Evolutionary conservation across 2,797 vertebrate genomes (phyloP).

Genomic region (Crypturellus tataupa): DNA sequence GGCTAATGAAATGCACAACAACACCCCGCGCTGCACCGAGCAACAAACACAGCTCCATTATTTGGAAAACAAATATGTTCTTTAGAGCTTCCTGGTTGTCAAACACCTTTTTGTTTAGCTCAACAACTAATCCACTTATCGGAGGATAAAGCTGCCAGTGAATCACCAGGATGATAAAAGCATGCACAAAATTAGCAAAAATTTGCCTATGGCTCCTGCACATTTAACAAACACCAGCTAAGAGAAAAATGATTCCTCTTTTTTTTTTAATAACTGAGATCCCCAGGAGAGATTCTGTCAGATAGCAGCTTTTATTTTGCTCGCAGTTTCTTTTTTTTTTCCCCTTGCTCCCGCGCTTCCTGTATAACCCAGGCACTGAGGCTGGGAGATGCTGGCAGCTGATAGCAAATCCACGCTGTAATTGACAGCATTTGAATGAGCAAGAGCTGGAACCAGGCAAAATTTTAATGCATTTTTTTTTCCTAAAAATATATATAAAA

Average conservation of each 20-base stretch:
- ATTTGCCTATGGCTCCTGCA: constrained; percentile 77
- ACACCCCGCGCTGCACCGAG: constrained; percentile 22
- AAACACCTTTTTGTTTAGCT: constrained; percentile 85
- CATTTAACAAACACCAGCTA: constrained; percentile 76
- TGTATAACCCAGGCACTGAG: constrained; percentile 3
- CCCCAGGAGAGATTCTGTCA: constrained; percentile 35
- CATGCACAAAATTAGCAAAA: constrained; percentile 84
- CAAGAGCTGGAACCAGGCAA: background rate
- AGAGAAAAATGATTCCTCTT: constrained; percentile 49
- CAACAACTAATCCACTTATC: constrained; percentile 87
- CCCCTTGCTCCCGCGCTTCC: background rate
- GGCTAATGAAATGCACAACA: constrained; percentile 13
- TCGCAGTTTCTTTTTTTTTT: background rate
- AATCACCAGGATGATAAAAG: constrained; percentile 83
- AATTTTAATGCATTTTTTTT: constrained; percentile 45
- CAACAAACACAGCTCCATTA: constrained; percentile 77
- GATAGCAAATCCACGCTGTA: constrained; percentile 49
- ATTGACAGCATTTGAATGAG: constrained; percentile 61
- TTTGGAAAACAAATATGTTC: constrained; percentile 84
- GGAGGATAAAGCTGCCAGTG: constrained; percentile 81
- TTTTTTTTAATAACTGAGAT: constrained; percentile 17
- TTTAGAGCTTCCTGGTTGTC: constrained; percentile 79
- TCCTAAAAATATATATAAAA: background rate
- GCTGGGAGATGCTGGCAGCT: constrained; percentile 60
- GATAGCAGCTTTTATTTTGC: constrained; percentile 53